Conservation (phyloP, 1,140 invertebrate species). For the Acyrthosiphon pisum region DNA sequence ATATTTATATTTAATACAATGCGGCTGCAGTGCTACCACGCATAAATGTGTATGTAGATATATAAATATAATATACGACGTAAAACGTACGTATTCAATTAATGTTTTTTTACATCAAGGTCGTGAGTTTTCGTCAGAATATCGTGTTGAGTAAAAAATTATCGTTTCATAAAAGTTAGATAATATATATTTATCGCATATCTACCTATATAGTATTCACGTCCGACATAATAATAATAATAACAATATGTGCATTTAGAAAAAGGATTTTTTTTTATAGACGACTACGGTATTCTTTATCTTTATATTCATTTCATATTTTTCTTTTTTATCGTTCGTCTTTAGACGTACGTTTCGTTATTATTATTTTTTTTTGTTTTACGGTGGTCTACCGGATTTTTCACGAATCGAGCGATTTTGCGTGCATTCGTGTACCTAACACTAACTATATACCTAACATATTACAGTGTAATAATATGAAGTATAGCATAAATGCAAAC, state of each 20-base stretch:
- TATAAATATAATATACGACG: not conserved
- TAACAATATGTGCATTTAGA: not conserved
- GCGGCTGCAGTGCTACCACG: not conserved
- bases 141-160: not conserved
- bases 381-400: not conserved
- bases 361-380: not conserved
- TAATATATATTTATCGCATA: not conserved
- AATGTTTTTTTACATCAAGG: not conserved
- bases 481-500: not conserved
- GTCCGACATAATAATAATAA: not conserved
- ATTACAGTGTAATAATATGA: not conserved
- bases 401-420: not conserved
- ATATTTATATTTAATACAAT: not conserved
- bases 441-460: not conserved
- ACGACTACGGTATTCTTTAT: not conserved
- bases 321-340: not conserved
- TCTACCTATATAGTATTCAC: not conserved
- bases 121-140: not conserved
- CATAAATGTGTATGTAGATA: not conserved
- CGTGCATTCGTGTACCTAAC: not conserved
- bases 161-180: not conserved
- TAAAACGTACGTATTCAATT: not conserved
- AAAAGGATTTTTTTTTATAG: not conserved
- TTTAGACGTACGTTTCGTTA: not conserved
- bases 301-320: not conserved